Conservation (phyloP, 2,888 invertebrate genomes). For the Hypercompe scribonia region DNA sequence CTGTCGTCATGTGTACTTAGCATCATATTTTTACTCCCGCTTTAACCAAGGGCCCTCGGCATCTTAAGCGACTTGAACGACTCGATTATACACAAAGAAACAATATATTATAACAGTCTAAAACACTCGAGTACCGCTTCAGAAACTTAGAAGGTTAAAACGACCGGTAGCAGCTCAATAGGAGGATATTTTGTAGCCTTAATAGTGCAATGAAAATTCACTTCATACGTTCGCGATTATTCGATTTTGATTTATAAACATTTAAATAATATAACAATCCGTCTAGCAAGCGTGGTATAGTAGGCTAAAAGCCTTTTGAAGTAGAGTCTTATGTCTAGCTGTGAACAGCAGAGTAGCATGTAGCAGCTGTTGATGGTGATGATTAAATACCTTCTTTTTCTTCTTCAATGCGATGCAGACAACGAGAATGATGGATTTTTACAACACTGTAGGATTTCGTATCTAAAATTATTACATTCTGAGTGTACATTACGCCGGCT, state of each 20-base stretch:
- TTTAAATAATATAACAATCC: too few relatives aligned
- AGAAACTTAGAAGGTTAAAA: background rate
- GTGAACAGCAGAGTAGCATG: too few relatives aligned
- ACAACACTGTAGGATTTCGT: conserved; percentile 73
- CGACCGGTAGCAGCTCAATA: background rate
- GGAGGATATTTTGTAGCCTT: background rate
- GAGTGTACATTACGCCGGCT: conserved; percentile 66
- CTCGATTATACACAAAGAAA: background rate
- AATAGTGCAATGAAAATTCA: background rate
- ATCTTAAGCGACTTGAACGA: background rate
- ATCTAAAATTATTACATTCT: conserved; percentile 70
- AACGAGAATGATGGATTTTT: conserved; percentile 75
- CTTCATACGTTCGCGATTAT: background rate
- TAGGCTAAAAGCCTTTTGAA: too few relatives aligned
- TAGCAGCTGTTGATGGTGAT: background rate
- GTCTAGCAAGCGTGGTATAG: too few relatives aligned
- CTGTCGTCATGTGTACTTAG: background rate
- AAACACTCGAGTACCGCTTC: background rate
- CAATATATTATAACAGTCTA: background rate
- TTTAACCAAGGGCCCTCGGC: background rate
- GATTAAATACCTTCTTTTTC: conserved; percentile 69
- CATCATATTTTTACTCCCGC: background rate
- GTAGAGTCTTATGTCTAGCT: too few relatives aligned
- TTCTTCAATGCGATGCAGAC: conserved; percentile 75
- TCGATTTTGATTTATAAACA: background rate